These are phyloP conservation scores for Aphrocallistes beatrix DNA, from an alignment of 37 sponge, comb jelly and placozoan species.

Conservation along the genomic window DNA sequence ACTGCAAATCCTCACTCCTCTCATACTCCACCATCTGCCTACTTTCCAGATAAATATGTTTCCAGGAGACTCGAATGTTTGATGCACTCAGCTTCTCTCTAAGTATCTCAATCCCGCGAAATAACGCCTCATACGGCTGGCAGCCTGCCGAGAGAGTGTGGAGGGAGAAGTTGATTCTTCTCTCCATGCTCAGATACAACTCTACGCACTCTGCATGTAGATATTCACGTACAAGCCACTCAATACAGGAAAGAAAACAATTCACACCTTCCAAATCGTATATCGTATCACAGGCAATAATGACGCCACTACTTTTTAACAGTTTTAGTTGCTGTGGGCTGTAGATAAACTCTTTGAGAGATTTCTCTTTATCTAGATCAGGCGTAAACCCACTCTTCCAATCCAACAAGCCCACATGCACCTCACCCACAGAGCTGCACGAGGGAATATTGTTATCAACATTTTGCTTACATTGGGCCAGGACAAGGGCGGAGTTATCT, in stretches of 20 bases:
- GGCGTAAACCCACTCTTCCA: background rate
- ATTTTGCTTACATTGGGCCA: background rate
- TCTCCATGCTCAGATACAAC: background rate
- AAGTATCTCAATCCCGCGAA: background rate
- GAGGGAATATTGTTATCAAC: background rate
- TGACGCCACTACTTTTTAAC: background rate
- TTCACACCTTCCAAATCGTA: background rate
- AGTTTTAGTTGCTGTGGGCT: background rate
- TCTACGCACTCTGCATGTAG: background rate
- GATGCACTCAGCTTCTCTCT: background rate
- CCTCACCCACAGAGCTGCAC: background rate
- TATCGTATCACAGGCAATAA: background rate
- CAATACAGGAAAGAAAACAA: background rate
- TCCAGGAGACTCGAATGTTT: background rate
- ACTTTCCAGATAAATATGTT: background rate
- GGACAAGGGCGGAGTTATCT: background rate
- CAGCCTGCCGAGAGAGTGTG: background rate
- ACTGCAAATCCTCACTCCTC: background rate
- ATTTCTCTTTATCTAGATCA: background rate
- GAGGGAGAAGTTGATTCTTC: background rate
- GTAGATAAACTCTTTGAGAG: background rate
- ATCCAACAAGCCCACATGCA: background rate
- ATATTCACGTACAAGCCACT: background rate
- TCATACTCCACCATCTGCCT: background rate
- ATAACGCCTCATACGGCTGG: background rate